Conservation (phyloP, 1,140 invertebrate species). For the Drosophila subobscura region DNA sequence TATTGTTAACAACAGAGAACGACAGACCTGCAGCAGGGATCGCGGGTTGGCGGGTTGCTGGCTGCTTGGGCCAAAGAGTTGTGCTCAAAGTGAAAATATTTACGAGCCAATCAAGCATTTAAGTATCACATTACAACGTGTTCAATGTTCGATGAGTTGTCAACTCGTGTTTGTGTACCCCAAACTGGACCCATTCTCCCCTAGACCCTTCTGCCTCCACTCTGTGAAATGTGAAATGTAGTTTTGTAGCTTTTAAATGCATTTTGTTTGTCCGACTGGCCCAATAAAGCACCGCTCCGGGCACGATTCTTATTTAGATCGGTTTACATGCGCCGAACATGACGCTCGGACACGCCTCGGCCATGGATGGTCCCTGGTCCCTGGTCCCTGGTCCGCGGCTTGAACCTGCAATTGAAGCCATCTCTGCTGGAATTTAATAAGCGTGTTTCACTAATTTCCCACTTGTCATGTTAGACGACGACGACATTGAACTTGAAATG, state of each 20-base stretch:
- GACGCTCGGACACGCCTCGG: conserved; percentile 64
- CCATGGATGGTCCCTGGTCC: not conserved
- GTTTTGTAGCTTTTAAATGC: conserved; percentile 82
- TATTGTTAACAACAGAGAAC: conserved; percentile 81
- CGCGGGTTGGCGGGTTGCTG: not conserved
- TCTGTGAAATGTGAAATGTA: conserved; percentile 62
- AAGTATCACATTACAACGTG: conserved; percentile 84
- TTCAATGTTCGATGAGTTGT: conserved; percentile 83
- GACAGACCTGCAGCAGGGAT: conserved; percentile 44
- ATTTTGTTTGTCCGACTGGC: conserved; percentile 79
- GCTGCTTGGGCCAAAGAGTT: conserved; percentile 18
- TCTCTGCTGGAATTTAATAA: conserved; percentile 70
- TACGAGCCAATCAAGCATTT: conserved; percentile 83
- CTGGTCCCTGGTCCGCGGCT: no score
- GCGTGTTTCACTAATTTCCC: conserved; percentile 73
- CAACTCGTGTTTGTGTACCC: conserved; percentile 77
- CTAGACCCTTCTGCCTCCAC: conserved; percentile 9
- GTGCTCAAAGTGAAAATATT: conserved; percentile 80
- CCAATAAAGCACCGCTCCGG: conserved; percentile 65
- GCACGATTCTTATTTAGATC: conserved; percentile 74
- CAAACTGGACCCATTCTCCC: conserved; percentile 30
- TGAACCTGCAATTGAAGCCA: not conserved
- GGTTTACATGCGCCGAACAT: conserved; percentile 77
- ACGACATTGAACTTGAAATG: conserved; percentile 69
- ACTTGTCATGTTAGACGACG: conserved; percentile 44